Conservation (phyloP, 1,140 invertebrate species). For the Calycopis cecrops region DNA sequence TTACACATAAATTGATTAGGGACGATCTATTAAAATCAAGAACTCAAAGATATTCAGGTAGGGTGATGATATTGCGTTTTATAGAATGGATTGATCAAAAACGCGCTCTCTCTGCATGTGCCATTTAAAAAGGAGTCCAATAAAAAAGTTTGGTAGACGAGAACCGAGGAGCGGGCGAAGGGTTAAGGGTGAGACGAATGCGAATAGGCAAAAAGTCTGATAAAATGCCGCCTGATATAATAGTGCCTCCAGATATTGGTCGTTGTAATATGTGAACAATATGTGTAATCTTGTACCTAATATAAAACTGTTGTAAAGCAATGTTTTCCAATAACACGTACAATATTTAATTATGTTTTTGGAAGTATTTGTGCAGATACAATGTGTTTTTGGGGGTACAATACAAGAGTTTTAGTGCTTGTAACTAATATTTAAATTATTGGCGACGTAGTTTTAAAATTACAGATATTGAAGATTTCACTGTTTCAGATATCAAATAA, state of each 20-base stretch:
- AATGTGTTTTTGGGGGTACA: too few relatives aligned
- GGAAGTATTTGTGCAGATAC: too few relatives aligned
- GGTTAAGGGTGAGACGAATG: conserved; percentile 63
- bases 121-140: conserved; percentile 66
- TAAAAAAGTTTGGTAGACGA: conserved; percentile 66
- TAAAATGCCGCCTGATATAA: conserved; percentile 47
- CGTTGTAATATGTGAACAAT: conserved; percentile 20
- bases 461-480: too few relatives aligned
- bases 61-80: conserved; percentile 69
- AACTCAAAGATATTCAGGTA: conserved; percentile 59
- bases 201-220: conserved; percentile 56
- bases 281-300: too few relatives aligned
- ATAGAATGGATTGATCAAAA: conserved; percentile 54
- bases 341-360: too few relatives aligned
- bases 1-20: conserved; percentile 55
- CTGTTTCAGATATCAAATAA: too few relatives aligned
- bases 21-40: conserved; percentile 61
- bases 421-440: too few relatives aligned
- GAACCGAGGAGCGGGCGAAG: conserved; percentile 67
- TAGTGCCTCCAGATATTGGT: conserved; percentile 33
- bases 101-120: conserved; percentile 66
- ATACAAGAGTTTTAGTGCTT: too few relatives aligned
- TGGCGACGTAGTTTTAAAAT: too few relatives aligned
- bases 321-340: too few relatives aligned
- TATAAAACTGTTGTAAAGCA: too few relatives aligned